These are phyloP conservation scores for Scaptomyza caliginosa DNA, from an alignment of 2,888 invertebrate species.

Conservation along the genomic window DNA sequence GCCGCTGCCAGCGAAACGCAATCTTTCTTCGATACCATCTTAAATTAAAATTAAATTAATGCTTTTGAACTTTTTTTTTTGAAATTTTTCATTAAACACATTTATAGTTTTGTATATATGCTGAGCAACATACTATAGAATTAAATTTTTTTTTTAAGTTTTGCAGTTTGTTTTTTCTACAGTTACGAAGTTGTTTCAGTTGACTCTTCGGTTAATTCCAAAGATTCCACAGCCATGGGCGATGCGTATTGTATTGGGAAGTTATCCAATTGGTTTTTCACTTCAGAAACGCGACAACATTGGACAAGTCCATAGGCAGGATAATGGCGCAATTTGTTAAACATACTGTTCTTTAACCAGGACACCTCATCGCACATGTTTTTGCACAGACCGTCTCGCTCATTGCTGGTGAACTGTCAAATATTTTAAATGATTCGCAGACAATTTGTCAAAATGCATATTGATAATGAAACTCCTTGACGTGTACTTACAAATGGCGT, in stretches of 20 bases:
- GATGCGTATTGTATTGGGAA: conserved; percentile 28
- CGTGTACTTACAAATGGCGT: conserved; percentile 50
- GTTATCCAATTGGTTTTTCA: conserved; percentile 46
- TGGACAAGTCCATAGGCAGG: conserved; percentile 42
- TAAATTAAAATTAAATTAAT: no score
- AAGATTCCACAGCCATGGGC: no score
- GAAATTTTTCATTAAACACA: no score
- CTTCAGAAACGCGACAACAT: conserved; percentile 52
- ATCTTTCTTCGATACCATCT: not conserved
- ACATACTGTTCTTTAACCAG: conserved; percentile 43
- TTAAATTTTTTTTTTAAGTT: no score
- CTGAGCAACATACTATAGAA: no score
- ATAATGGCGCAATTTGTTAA: conserved; percentile 34
- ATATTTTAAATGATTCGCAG: not conserved
- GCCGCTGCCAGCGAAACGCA: not conserved
- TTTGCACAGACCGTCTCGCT: conserved; percentile 28
- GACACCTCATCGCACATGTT: conserved; percentile 51
- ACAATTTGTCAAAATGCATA: not conserved
- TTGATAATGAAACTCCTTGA: not conserved
- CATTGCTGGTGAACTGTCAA: conserved; percentile 24
- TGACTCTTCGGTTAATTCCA: no score
- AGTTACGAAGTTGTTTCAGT: no score
- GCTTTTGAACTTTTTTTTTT: no score
- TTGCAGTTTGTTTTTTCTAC: no score
- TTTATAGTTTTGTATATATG: no score